Evolutionary conservation across 2,888 invertebrate genomes (phyloP), one percentile per base, ranked within the genome.

Genomic region (Conomelus anceps): DNA sequence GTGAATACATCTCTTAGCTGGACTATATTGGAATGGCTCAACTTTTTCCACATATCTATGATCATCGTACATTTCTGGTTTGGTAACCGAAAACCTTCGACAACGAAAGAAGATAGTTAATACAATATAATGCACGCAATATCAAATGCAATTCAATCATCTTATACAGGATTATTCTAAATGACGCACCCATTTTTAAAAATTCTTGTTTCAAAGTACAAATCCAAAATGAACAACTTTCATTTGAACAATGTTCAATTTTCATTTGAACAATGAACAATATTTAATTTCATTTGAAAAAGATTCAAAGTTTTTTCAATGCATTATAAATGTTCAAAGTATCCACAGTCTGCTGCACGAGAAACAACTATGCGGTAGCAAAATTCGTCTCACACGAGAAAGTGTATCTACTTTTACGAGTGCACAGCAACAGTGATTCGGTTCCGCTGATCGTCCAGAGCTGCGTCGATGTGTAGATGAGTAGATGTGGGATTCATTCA

Each of bases 21-120:
- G 90, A 99, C 98, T 91, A 99, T 95, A 94, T 99, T 99, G 92
- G 99, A 97, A 94, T 99, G 99, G 92, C 96, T 96, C 89, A 99
- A 94, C 93, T 98, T 97, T 93, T 98, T 98, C 99, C 99, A 99
- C 94, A 96, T 95, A 92, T 99, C 99, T 85, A 99, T 96, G 91
- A 96, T 94, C 26, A 96, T 94, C 94, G 98, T 96, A 93, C 96
- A 97, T 92, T 98, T 98, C 85, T 97, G 96, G 92, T 96, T 96
- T 91, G 96, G 96, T 91, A 97, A 94, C 84, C 97, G 95, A 93
- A 97, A 96, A 93, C 96, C 97, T 97, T 92, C 41, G 93, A 93
- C n/a, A 89, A 41, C 22, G 22, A 87, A 23, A 24, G 41, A 41
- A 26, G 84, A n/a, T 90, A 11, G 88, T 85, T 26, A 88, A 84